Conservation (phyloP, 2,113 vertebrate genomes). For the Melanerpes aurifrons region DNA sequence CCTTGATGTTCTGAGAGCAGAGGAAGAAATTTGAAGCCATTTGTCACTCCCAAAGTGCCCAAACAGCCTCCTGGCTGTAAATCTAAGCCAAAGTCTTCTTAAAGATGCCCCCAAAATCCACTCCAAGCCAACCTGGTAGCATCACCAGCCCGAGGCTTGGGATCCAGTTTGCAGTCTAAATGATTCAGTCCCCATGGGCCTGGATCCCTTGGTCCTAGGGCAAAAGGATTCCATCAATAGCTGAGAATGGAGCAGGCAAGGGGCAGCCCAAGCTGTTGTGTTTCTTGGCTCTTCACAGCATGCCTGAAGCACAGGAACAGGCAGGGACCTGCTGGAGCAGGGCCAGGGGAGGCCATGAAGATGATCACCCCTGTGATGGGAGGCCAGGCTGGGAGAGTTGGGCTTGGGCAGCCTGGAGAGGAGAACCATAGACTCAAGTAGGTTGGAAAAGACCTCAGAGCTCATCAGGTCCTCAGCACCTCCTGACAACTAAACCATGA, state of each 20-base stretch:
- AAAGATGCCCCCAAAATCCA: background rate
- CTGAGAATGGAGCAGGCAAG: background rate
- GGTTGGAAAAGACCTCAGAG: too few relatives aligned
- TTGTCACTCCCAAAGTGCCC: background rate
- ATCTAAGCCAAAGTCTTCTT: background rate
- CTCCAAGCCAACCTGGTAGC: background rate
- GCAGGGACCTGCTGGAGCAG: too few relatives aligned
- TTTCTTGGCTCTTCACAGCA: rapidly evolving
- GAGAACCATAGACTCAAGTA: too few relatives aligned
- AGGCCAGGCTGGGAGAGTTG: too few relatives aligned
- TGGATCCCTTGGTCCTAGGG: background rate
- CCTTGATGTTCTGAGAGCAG: background rate
- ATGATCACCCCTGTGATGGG: too few relatives aligned
- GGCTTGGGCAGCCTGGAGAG: too few relatives aligned
- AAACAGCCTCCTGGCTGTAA: background rate
- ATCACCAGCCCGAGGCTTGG: rapidly evolving
- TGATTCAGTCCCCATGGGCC: background rate
- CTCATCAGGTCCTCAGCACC: too few relatives aligned
- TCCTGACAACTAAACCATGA: too few relatives aligned
- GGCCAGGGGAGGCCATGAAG: too few relatives aligned
- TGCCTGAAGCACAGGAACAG: background rate
- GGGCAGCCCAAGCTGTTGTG: background rate
- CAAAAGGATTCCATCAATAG: background rate
- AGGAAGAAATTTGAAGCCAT: background rate
- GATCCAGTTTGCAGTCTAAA: background rate